phyloP scores from a whole-genome alignment of 2,888 invertebrate species.

The Herminia tarsipennalis region DNA sequence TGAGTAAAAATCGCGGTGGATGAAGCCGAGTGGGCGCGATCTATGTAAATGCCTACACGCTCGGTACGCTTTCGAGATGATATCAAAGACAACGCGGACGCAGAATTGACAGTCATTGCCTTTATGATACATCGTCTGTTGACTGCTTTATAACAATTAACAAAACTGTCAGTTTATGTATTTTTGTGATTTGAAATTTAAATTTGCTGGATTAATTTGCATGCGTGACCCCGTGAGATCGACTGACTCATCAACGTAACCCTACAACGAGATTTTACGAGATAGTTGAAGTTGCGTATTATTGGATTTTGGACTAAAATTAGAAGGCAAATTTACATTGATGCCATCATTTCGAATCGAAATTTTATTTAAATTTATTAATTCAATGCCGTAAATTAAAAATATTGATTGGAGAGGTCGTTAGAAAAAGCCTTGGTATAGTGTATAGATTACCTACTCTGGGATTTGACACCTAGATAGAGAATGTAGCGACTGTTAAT shows the following conservation, averaged over 20 bases:
- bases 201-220: constrained; percentile 20
- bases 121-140: constrained; percentile 20
- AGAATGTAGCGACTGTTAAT: too few species aligned
- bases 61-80: constrained; percentile 74
- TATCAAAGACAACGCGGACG: constrained; percentile 63
- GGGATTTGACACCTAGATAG: too few species aligned
- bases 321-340: constrained; percentile 4
- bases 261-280: neutral
- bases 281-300: too few species aligned
- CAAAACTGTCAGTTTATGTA: constrained; percentile 16
- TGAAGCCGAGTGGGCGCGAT: constrained; percentile 71
- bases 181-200: constrained; percentile 26
- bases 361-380: constrained; percentile 1
- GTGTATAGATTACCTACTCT: too few species aligned
- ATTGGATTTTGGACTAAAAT: neutral
- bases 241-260: constrained; percentile 8
- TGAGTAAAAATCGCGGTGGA: constrained; percentile 70
- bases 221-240: constrained; percentile 16
- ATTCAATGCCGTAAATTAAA: neutral
- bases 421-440: too few species aligned
- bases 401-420: too few species aligned
- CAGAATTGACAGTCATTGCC: constrained; percentile 60
- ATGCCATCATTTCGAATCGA: neutral
- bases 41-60: constrained; percentile 81
- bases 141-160: constrained; percentile 29